Percentiles rank a stretch among this genome's conserved stretches.
Conservation (phyloP, 2,113 vertebrate species). For the Chrysochloris asiatica region DNA sequence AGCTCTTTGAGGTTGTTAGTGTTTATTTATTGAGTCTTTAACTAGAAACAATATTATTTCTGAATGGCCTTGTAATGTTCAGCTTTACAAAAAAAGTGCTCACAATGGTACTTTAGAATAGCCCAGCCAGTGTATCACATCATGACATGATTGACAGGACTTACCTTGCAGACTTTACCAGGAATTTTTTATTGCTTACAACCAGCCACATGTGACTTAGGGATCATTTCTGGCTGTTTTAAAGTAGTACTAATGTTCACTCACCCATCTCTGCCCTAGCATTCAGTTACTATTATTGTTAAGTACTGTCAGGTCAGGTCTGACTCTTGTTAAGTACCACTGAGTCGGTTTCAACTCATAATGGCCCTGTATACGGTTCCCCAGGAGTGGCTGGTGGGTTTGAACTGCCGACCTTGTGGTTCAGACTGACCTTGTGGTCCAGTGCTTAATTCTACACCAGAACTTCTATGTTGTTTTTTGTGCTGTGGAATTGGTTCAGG, state of each 20-base stretch:
- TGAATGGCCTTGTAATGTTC: neutral
- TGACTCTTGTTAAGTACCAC: too few species aligned
- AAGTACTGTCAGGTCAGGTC: too few species aligned
- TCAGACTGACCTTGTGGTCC: too few species aligned
- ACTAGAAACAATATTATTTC: constrained; percentile 49
- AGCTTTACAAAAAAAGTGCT: constrained; percentile 11
- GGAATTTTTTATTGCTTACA: constrained; percentile 11
- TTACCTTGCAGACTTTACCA: constrained; percentile 24
- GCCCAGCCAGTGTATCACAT: neutral
- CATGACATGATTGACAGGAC: constrained; percentile 37
- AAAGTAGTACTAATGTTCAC: neutral
- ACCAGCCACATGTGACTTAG: constrained; percentile 14
- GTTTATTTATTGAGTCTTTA: constrained; percentile 26
- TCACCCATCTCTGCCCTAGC: neutral
- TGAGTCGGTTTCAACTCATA: too few species aligned
- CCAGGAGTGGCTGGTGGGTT: too few species aligned
- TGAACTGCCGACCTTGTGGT: too few species aligned
- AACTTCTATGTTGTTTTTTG: too few species aligned
- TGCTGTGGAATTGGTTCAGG: too few species aligned
- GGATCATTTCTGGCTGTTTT: constrained; percentile 45
- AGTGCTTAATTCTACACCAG: too few species aligned
- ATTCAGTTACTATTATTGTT: neutral
- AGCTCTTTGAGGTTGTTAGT: constrained; percentile 22
- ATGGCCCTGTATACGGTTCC: too few species aligned
- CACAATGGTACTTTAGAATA: constrained; percentile 2